These are phyloP conservation scores for Tetropium fuscum DNA, from an alignment of 2,888 invertebrate species.

Conservation along the genomic window DNA sequence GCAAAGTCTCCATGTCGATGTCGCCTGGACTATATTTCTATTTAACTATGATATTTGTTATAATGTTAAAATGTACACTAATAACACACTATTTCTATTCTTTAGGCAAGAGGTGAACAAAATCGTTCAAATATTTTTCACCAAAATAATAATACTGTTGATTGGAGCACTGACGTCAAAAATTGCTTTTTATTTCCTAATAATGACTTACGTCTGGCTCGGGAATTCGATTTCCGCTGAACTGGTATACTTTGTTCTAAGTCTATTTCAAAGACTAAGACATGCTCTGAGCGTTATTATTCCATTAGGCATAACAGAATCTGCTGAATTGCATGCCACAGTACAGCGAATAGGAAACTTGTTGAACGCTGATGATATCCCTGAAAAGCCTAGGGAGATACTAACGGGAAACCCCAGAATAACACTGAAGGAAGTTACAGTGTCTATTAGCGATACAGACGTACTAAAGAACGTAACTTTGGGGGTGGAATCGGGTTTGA, in stretches of 20 bases:
- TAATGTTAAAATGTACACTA: too few species aligned
- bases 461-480: constrained; percentile 64
- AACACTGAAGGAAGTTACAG: constrained; percentile 43
- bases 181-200: constrained; percentile 57
- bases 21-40: too few species aligned
- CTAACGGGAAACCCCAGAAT: constrained; percentile 37
- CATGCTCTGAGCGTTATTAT: constrained; percentile 91
- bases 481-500: constrained; percentile 62
- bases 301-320: constrained; percentile 84
- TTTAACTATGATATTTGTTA: too few species aligned
- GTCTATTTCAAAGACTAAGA: constrained; percentile 88
- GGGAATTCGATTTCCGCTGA: constrained; percentile 83
- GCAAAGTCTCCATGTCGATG: too few species aligned
- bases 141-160: constrained; percentile 51
- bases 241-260: constrained; percentile 86
- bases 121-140: constrained; percentile 53
- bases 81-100: too few species aligned
- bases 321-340: constrained; percentile 82
- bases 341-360: constrained; percentile 76
- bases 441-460: constrained; percentile 47
- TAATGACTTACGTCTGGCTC: constrained; percentile 73
- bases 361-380: constrained; percentile 63
- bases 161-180: constrained; percentile 55
- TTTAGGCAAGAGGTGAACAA: constrained; percentile 74
- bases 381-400: constrained; percentile 2